A percentile compares a stretch with the other conserved stretches of the same genome.
These are phyloP conservation scores for Mystacides longicornis DNA, from an alignment of 2,888 invertebrate genomes.

Conservation along the genomic window DNA sequence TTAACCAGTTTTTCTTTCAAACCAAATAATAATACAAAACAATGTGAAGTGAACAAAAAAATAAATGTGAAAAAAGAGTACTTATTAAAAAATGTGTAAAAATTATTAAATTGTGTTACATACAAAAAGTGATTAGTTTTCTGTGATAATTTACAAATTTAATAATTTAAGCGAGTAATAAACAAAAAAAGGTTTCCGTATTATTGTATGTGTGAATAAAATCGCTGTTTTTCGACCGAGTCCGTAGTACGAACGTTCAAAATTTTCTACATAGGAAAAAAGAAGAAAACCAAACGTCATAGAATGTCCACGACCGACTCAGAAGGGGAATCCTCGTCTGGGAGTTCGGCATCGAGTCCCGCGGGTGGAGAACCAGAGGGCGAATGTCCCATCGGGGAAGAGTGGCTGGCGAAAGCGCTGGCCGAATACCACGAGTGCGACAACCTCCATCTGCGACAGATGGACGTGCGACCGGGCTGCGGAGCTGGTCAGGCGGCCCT, in stretches of 20 bases:
- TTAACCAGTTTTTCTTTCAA: too few relatives aligned
- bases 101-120: too few relatives aligned
- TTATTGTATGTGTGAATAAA: too few relatives aligned
- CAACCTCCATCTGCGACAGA: conserved; percentile 22
- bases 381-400: conserved; percentile 32
- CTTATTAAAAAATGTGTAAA: too few relatives aligned
- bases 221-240: too few relatives aligned
- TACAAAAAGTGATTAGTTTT: too few relatives aligned
- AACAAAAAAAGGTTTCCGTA: too few relatives aligned
- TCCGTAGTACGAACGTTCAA: background rate
- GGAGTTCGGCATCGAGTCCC: conserved; percentile 8
- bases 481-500: conserved; percentile 64
- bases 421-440: conserved; percentile 39
- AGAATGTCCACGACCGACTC: conserved; percentile 22
- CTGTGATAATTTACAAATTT: too few relatives aligned
- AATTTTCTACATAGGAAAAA: conserved; percentile 8
- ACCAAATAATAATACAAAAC: too few relatives aligned
- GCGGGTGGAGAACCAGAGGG: conserved; percentile 13
- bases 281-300: background rate
- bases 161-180: too few relatives aligned
- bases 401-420: conserved; percentile 43
- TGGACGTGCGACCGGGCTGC: conserved; percentile 44
- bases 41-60: too few relatives aligned
- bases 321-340: conserved; percentile 15
- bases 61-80: too few relatives aligned